Evolutionary conservation across 2,113 vertebrate species (phyloP), one percentile per base, ranked within the genome.

Genomic region (Lepisosteus osseus): DNA sequence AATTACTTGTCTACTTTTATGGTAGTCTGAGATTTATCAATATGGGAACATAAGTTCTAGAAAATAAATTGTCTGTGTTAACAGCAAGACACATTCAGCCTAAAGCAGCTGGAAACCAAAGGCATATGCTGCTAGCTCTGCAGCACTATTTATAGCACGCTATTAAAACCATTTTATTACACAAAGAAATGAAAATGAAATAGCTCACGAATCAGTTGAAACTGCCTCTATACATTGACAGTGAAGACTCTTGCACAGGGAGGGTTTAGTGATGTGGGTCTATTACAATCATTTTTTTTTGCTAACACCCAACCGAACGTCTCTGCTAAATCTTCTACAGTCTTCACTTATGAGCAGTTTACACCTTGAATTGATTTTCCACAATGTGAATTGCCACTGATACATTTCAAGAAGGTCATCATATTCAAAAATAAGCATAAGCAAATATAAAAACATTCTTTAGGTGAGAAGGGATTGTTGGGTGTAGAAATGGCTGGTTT

Each of bases 41-140:
- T 75, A 72, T 65, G 76, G 79, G 78, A 84, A 79, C 75, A 76
- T 65, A 82, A 85, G 71, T 80, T 85, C 69, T 65, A 83, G 81
- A 71, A 81, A 88, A 83, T 79, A 86, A 87, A 87, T 72, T 85
- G 76, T 74, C 77, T 82, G 84, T 77, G 73, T 81, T 78, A 86
- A 83, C 82, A 86, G 78, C 79, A 85, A 87, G 77, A 79, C 68
- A 56, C 67, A 68, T 79, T 71, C 71, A 86, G 78, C 66, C 82
- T 74, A n/a, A 81, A 85, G 79, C 79, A 86, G 82, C 83, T 87
- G 80, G 80, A 74, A 83, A 73, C 79, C 85, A 66, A 6, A 80
- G 71, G 74, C 72, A 79, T 59, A 80, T 76, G 75, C 66, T 2
- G 71, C 76, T 13, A 77, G 77, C 70, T 79, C 77, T 45, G 77